Evolutionary conservation across 2,113 vertebrate species (phyloP), one percentile per base, ranked within the genome.

Genomic region (Symphodus melops): DNA sequence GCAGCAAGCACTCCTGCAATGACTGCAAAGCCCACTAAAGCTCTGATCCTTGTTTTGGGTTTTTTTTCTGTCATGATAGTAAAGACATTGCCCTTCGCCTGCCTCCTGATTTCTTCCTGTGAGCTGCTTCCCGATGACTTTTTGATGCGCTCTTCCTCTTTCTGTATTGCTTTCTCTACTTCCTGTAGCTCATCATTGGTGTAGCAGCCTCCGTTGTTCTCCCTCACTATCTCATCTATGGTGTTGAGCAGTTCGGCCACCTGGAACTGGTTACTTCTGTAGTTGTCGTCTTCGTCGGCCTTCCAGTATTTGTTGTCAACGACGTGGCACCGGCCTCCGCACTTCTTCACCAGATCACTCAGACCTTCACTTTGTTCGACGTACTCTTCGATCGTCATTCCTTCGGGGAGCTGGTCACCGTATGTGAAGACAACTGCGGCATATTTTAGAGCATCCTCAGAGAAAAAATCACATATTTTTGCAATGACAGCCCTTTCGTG

Each of bases 31-130:
- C 21, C 4, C 20, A 61, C 8, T 0, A 61, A 54, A 53, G 6
- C 4, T 60, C 20, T n/a, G 5, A 23, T 9, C 46, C 36, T 4
- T 4, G 2, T n/a, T 7, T 1, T 19, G 2, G 1, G 20, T 70
- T 28, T 14, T 0, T 60, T 49, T 12, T 51, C 20, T 36, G 13
- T 20, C 36, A 28, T 36, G 9, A 16, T 60, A 36, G 61, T 54
- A 4, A 33, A 28, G 23, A 69, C 44, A 0, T 9, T 64, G 11
- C 0, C 91, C 93, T 95, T 95, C 72, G 95, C 57, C 21, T 49
- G 41, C 16, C 58, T 1, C 48, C 53, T 78, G 0, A 75, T 70
- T 0, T 67, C 63, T 20, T 23, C 49, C 8, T 5, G 1, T 62
- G 72, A 33, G 54, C 55, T 37, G 25, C 65, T 67, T 37, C 5